Conservation (phyloP, 2,113 vertebrate genomes). For the Galeopterus variegatus region DNA sequence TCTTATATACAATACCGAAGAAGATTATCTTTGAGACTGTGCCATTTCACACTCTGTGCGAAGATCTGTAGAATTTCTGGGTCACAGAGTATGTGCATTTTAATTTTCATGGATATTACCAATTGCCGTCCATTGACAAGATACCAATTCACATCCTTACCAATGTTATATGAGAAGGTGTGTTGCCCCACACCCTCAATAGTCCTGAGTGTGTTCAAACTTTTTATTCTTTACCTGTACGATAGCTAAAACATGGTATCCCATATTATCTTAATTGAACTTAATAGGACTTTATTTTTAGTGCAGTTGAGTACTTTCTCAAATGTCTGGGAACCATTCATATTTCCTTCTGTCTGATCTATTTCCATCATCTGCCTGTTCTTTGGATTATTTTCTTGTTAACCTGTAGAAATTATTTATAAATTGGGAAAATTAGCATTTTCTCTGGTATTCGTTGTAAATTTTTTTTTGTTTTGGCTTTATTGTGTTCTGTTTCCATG, state of each 20-base stretch:
- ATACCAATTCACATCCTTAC: not conserved
- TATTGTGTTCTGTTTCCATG: not conserved
- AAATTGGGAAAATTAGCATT: conserved; percentile 6
- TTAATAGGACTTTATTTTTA: not conserved
- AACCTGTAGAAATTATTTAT: not conserved
- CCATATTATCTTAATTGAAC: not conserved
- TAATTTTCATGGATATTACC: not conserved
- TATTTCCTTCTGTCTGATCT: not conserved
- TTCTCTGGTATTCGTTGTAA: not conserved
- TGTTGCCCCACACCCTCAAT: not conserved
- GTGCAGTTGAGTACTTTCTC: not conserved
- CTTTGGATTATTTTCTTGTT: not conserved
- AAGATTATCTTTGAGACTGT: not conserved
- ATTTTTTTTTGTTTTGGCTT: not conserved
- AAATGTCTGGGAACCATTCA: not conserved
- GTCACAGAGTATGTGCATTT: not conserved
- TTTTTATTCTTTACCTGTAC: not conserved
- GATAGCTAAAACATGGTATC: not conserved
- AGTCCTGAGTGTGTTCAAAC: not conserved
- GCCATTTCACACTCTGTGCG: not conserved
- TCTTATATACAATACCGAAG: not conserved
- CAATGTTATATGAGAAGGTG: not conserved
- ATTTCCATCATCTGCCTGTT: not conserved
- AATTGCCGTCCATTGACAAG: not conserved
- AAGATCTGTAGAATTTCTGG: not conserved